These are phyloP conservation scores for Pterobdella sp. DNA, from an alignment of 2,888 invertebrate genomes.

Conservation along the genomic window DNA sequence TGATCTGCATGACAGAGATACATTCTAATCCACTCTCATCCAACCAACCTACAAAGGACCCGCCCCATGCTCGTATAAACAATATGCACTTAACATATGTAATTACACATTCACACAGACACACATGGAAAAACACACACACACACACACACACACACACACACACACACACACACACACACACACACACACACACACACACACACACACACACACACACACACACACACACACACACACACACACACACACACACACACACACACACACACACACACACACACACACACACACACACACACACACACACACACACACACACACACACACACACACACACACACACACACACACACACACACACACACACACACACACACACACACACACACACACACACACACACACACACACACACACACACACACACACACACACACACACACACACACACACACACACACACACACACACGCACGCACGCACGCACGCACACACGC, in stretches of 20 bases:
- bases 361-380: slow-evolving; percentile 16
- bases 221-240: background rate
- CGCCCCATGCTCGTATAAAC: too few species aligned
- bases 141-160: background rate
- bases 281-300: too few species aligned
- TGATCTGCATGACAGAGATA: too few species aligned
- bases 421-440: slow-evolving; percentile 16
- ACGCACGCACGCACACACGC: slow-evolving; percentile 3
- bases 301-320: background rate
- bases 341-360: slow-evolving; percentile 16
- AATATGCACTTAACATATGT: too few species aligned
- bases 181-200: background rate
- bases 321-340: slow-evolving; percentile 11
- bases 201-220: background rate
- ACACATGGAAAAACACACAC: background rate
- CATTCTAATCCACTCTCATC: too few species aligned
- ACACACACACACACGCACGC: background rate
- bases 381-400: slow-evolving; percentile 14
- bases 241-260: background rate
- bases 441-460: background rate
- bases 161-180: background rate
- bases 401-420: slow-evolving; percentile 16
- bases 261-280: background rate
- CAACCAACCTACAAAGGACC: too few species aligned
- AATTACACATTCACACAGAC: background rate